These are phyloP conservation scores for Coccyzus lansbergi DNA, from an alignment of 2,797 vertebrate species.

Conservation along the genomic window DNA sequence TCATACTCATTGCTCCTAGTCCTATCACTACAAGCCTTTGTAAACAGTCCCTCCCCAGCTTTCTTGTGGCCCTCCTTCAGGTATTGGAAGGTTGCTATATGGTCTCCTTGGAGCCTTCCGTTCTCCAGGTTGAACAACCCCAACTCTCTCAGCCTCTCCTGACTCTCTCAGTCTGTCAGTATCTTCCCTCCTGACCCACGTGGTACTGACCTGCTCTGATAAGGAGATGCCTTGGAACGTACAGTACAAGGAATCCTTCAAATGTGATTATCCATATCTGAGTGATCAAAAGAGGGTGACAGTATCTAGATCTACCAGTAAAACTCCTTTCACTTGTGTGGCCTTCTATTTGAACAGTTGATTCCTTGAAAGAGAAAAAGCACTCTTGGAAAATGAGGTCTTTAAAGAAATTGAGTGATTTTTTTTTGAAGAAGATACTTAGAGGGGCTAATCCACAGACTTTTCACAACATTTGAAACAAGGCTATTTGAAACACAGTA, in stretches of 20 bases:
- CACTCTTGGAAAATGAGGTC: background rate
- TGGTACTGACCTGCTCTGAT: background rate
- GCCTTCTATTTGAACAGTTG: background rate
- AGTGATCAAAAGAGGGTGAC: background rate
- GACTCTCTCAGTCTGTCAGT: too few species aligned
- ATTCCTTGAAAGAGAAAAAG: background rate
- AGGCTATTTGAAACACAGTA: background rate
- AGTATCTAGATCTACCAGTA: background rate
- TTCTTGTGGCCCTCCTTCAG: too few species aligned
- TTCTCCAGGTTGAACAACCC: too few species aligned
- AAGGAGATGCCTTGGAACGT: background rate
- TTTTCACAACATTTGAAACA: background rate
- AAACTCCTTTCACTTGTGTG: background rate
- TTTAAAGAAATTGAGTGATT: background rate
- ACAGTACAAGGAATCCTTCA: background rate
- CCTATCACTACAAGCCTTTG: too few species aligned
- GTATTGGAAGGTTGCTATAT: too few species aligned
- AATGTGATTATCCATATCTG: background rate
- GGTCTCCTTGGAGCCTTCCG: too few species aligned
- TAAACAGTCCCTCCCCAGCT: too few species aligned
- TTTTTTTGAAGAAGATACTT: background rate
- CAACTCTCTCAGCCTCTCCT: too few species aligned
- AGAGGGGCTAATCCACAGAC: background rate
- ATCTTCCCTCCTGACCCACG: background rate
- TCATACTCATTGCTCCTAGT: too few species aligned